Conservation (phyloP, 2,888 invertebrate species). For the Seladonia tumulorum region DNA sequence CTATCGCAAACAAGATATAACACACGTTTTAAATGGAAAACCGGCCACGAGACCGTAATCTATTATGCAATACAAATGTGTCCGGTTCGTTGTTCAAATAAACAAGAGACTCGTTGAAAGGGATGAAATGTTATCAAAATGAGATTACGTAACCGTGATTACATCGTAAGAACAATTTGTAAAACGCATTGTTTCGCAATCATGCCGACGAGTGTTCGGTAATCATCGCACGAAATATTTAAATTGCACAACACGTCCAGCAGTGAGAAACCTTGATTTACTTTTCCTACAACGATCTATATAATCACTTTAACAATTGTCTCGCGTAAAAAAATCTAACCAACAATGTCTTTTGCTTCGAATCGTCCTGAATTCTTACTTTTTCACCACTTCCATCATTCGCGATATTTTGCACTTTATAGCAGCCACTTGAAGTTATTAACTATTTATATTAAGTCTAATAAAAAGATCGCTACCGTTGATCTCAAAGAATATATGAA, state of each 20-base stretch:
- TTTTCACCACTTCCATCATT: not conserved
- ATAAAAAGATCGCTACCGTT: too few relatives aligned
- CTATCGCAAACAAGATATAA: not conserved
- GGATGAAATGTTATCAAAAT: not conserved
- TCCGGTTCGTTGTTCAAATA: not conserved
- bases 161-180: conserved; percentile 4
- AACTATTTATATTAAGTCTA: too few relatives aligned
- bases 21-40: not conserved
- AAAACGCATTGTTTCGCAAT: conserved; percentile 19
- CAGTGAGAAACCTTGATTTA: conserved; percentile 34
- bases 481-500: too few relatives aligned
- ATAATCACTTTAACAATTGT: not conserved
- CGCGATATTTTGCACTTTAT: not conserved
- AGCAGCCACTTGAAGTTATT: too few relatives aligned
- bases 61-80: not conserved
- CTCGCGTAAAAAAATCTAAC: not conserved
- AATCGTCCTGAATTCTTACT: not conserved
- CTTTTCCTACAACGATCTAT: conserved; percentile 2
- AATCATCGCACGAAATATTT: conserved; percentile 16
- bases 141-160: conserved; percentile 10
- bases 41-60: not conserved
- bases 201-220: conserved; percentile 5
- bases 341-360: not conserved
- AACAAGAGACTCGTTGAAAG: not conserved
- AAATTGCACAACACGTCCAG: conserved; percentile 19